These are phyloP conservation scores for Adelphocoris suturalis DNA, from an alignment of 2,888 invertebrate species.

Conservation along the genomic window DNA sequence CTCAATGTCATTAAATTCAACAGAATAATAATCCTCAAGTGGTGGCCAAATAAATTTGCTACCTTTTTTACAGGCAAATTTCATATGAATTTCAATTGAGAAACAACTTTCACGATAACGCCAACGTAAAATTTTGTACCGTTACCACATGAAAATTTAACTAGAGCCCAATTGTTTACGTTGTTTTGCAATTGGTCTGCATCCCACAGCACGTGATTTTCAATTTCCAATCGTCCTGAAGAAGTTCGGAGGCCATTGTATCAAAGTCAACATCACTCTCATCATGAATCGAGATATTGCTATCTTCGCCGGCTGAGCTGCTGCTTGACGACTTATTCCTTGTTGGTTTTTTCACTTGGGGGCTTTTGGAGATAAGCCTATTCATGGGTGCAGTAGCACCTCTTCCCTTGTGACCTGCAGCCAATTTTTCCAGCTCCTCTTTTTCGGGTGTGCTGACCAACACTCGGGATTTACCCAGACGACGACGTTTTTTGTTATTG, in stretches of 20 bases:
- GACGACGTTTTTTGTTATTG: conserved; percentile 5
- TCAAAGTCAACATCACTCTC: conserved; percentile 7
- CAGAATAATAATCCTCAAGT: background rate
- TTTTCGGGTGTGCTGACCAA: conserved; percentile 6
- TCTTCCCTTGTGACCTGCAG: background rate
- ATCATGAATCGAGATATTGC: background rate
- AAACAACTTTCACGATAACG: conserved; percentile 1
- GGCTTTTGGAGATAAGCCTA: background rate
- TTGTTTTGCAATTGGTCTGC: background rate
- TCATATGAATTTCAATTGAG: conserved; percentile 21
- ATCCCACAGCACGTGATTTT: conserved; percentile 3
- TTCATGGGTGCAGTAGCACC: background rate
- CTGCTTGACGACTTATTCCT: conserved; percentile 3
- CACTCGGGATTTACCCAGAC: background rate
- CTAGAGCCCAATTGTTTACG: conserved; percentile 10
- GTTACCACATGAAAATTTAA: background rate
- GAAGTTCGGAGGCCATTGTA: conserved; percentile 25
- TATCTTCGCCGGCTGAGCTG: conserved; percentile 41
- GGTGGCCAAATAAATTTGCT: conserved; percentile 34
- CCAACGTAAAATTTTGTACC: conserved; percentile 22
- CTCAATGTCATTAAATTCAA: conserved; percentile 29
- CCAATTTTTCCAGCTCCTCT: conserved; percentile 27
- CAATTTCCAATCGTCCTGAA: background rate
- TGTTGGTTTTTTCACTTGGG: background rate
- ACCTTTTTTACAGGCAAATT: conserved; percentile 8